phyloP scores from a whole-genome alignment of 2,797 vertebrate species.

The Falco concolor region DNA sequence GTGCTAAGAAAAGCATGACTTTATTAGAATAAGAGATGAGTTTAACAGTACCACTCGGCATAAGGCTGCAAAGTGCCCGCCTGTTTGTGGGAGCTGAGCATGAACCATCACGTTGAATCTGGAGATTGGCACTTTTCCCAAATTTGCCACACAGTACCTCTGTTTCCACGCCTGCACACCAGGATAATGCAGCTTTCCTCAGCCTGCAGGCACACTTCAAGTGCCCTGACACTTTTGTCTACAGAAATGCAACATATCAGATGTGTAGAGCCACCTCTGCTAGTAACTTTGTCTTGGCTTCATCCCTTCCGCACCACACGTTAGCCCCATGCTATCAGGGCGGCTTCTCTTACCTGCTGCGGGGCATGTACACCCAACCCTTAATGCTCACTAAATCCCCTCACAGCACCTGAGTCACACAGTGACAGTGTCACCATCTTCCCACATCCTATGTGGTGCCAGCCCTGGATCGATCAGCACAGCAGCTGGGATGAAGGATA shows the following conservation, averaged over 20 bases:
- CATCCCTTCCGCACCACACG: not conserved
- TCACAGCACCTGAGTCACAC: not conserved
- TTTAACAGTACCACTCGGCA: not conserved
- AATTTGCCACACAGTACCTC: not conserved
- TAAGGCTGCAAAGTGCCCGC: rapidly evolving
- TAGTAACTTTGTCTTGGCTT: not conserved
- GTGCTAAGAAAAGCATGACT: not conserved
- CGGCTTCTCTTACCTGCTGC: not conserved
- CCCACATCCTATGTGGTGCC: rapidly evolving
- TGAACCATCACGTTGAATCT: not conserved
- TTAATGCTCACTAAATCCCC: not conserved
- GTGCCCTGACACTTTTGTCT: not conserved
- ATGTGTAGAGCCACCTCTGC: not conserved
- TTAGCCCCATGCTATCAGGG: not conserved
- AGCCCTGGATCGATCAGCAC: not conserved
- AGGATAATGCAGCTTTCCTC: not conserved
- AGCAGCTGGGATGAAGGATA: not conserved
- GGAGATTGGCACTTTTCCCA: not conserved
- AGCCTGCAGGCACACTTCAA: not conserved
- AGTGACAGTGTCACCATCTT: not conserved
- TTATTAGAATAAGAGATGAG: not conserved
- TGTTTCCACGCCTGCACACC: not conserved
- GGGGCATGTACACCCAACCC: not conserved
- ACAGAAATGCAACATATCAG: not conserved
- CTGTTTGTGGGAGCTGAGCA: not conserved